These are phyloP conservation scores for Lepidotrigona ventralis DNA, from an alignment of 1,140 invertebrate species.

Conservation along the genomic window DNA sequence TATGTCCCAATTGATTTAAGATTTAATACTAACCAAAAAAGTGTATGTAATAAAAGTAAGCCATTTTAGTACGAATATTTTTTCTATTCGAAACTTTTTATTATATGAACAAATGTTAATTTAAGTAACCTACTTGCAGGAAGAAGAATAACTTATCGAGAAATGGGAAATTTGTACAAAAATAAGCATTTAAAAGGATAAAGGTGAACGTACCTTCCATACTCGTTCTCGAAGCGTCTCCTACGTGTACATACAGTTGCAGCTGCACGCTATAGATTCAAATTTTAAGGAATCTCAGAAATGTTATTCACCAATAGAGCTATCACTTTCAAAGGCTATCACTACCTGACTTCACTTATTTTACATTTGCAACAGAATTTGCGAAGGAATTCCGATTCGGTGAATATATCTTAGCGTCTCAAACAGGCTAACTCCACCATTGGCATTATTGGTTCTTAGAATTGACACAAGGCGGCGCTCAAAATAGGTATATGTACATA, in stretches of 20 bases:
- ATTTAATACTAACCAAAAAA: background rate
- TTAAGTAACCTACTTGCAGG: background rate
- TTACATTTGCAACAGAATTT: conserved; percentile 17
- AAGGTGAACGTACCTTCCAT: conserved; percentile 39
- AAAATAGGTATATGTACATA: background rate
- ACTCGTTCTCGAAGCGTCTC: conserved; percentile 45
- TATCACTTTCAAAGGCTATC: background rate
- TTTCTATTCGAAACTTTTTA: background rate
- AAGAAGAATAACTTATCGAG: too few relatives aligned
- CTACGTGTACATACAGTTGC: conserved; percentile 12
- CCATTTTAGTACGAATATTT: background rate
- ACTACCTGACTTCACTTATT: background rate
- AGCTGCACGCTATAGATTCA: background rate
- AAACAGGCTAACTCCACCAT: conserved; percentile 23
- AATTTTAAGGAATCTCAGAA: background rate
- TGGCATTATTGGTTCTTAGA: conserved; percentile 1
- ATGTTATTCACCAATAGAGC: background rate
- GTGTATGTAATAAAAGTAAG: background rate
- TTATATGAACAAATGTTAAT: background rate
- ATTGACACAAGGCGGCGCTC: background rate
- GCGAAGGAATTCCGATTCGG: background rate
- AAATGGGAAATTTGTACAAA: conserved; percentile 13
- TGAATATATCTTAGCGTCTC: conserved; percentile 9
- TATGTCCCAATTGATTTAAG: background rate
- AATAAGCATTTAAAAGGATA: conserved; percentile 40